phyloP scores from a whole-genome alignment of 2,888 invertebrate genomes.

The Ophion obscuratus region DNA sequence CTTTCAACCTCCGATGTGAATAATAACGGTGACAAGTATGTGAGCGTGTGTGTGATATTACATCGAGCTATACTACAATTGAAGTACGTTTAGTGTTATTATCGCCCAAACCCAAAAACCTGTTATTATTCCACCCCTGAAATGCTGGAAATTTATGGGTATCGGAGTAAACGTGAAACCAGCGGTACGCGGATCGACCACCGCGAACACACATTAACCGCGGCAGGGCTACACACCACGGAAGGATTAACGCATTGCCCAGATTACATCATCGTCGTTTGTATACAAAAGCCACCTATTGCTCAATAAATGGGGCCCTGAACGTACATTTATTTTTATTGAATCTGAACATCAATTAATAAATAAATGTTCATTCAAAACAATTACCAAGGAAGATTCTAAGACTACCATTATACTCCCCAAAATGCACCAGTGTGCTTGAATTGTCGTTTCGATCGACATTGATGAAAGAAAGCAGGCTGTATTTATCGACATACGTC shows the following conservation, averaged over 20 bases:
- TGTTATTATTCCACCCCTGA: slow-evolving; percentile 32
- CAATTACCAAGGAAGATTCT: no score
- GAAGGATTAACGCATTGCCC: slow-evolving; percentile 18
- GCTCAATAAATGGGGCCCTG: no score
- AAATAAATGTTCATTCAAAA: no score
- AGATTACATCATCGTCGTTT: neutral
- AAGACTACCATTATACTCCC: no score
- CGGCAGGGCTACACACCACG: slow-evolving; percentile 11
- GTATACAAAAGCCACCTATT: neutral
- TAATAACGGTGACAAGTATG: slow-evolving; percentile 22
- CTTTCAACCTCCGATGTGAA: neutral
- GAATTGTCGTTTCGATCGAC: no score
- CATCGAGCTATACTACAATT: neutral
- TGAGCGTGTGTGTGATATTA: neutral
- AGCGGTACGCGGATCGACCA: slow-evolving; percentile 17
- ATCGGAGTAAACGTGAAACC: slow-evolving; percentile 6
- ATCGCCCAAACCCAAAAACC: slow-evolving; percentile 6
- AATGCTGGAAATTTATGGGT: slow-evolving; percentile 31
- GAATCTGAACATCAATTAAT: no score
- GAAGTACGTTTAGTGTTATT: slow-evolving; percentile 11
- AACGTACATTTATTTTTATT: no score
- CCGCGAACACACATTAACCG: slow-evolving; percentile 45
- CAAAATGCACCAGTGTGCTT: no score
- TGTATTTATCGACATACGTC: no score
- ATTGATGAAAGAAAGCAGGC: no score